Base-by-base conservation (phyloP, 1,140 invertebrate genomes). In the Brachystomella parvula region DNA sequence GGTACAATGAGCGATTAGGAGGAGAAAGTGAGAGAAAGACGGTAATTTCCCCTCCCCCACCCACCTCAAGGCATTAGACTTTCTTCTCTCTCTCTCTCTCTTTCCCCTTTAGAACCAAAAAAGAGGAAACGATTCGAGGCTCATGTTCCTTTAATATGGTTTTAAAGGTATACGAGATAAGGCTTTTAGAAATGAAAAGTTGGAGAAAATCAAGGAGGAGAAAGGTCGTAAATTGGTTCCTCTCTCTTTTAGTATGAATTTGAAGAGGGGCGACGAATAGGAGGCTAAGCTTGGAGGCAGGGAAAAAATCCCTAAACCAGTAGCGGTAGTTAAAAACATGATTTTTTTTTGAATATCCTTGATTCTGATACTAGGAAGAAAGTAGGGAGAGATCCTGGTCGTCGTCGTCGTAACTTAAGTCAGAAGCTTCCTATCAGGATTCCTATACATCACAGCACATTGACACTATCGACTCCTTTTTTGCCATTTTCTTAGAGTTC, bases 381-480 rank as follows among this genome's bases (percentile, higher is more conserved):
- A 12, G 24, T 57, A 62, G 35, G 35, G 21, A 53, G 28, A 30
- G 64, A 57, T 39, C 33, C 24, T 30, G 56, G 49, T 53, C 12
- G 49, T 53, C 49, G 49, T 53, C 12, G 49, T 53, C 49, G 49
- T 53, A 53, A 53, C 49, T 53, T 53, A 47, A 62, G 69, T 70
- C 49, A 49, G 65, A 49, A 63, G 47, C 30, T 35, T 64, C 64
- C 47, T 70, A 70, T 70, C 68, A 68, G 47, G 9, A 67, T 61
- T 68, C 66, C 71, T 72, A 72, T 72, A 72, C 71, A 72, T 72
- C 71, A 72, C 68, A 69, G 65, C 62, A 70, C 68, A 72, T 70
- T 72, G 71, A 72, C 71, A 70, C 64, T 72, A 72, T 72, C 71
- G 66, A 70, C 68, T 70, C 68, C 65, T 69, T 63, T 66, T 63